Evolutionary conservation across 2,797 vertebrate species (phyloP).

Genomic region (Rhincodon typus): DNA sequence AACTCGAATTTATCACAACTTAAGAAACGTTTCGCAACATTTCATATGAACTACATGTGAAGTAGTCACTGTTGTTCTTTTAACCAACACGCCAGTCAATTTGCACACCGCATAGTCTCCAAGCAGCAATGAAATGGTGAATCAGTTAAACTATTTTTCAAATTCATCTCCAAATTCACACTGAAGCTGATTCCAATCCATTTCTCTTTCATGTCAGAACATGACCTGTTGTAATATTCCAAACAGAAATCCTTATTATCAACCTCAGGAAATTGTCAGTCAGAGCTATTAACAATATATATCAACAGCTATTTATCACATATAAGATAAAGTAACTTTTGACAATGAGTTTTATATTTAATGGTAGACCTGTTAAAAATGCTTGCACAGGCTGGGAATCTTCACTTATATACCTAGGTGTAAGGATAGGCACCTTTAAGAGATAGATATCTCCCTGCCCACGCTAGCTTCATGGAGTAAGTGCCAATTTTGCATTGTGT

Average conservation of each 20-base stretch:
- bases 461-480: too few species aligned
- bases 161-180: neutral
- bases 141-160: neutral
- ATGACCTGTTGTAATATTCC: neutral
- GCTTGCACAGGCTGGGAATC: neutral
- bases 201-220: neutral
- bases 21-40: neutral
- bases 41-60: neutral
- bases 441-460: too few species aligned
- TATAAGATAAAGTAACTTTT: neutral
- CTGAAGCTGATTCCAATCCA: neutral
- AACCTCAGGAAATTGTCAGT: neutral
- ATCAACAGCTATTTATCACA: neutral
- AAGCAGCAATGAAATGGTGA: neutral
- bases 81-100: neutral
- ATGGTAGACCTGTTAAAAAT: neutral
- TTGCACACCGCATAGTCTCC: neutral
- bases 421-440: too few species aligned
- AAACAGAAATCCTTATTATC: neutral
- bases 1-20: neutral
- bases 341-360: neutral
- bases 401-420: too few species aligned
- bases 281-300: neutral
- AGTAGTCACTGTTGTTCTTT: neutral
- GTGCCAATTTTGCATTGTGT: too few species aligned